Base-by-base conservation (phyloP, 2,888 invertebrate species). In the Merodon equestris region DNA sequence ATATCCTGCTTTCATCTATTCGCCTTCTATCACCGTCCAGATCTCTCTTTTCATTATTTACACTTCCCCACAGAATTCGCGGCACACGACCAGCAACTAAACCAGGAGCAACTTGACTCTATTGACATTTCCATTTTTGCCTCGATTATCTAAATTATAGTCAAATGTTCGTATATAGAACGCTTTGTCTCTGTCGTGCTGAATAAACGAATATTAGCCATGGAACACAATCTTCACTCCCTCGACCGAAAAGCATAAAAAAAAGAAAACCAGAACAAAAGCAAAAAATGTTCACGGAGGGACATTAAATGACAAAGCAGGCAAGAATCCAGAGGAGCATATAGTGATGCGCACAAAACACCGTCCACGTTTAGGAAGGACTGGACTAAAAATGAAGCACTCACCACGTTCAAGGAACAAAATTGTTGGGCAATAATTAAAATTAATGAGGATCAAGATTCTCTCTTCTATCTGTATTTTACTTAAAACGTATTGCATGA, bases 361-460 rank as follows among this genome's bases (percentile, higher is more conserved):
- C 7, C 7, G 27, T 27, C 27, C 27, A 27, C 27, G 27, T 27
- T 27, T 7, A 27, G 27, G 27, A 2, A 27, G 27, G 27, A 27
- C 27, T 27, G 7, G 3, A 27, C n/a, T 27, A 27, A 7, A 27
- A 27, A 27, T 2, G 27, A 27, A 27, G 27, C 27, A 27, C 27
- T 7, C 27, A 7, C 27, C 27, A 7, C 27, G 27, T 7, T 7
- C 27, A 7, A 27, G 27, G 27, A 27, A 27, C 27, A 27, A 27
- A 27, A 27, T 7, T 63, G 61, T 48, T 56, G 56, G 45, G 56
- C 48, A 71, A 54, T 71, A 71, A 71, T 71, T 71, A 63, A 71
- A 71, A 71, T 71, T 63, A 71, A 71, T 63, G 71, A 71, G 71
- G 63, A 63, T 60, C 61, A 63, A 56, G 61, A 56, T 71, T 56